These are phyloP conservation scores for Ophion obscuratus DNA, from an alignment of 2,888 invertebrate genomes.

Conservation along the genomic window DNA sequence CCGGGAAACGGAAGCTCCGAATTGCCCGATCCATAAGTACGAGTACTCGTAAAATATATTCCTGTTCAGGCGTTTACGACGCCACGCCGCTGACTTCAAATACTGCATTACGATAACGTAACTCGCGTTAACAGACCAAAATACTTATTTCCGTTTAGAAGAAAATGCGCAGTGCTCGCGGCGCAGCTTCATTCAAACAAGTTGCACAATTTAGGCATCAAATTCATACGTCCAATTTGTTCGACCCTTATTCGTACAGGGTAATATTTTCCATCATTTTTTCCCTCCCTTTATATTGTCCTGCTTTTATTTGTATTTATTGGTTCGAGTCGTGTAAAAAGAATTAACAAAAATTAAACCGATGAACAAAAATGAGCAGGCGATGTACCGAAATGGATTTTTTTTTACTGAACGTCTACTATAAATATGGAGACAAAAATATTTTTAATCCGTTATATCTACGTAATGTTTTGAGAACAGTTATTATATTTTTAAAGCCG, in stretches of 20 bases:
- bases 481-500: constrained; percentile 1
- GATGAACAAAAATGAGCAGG: neutral
- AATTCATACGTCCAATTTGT: neutral
- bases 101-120: neutral
- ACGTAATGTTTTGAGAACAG: neutral
- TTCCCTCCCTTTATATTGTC: neutral
- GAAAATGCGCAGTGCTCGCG: neutral
- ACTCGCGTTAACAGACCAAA: neutral
- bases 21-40: neutral
- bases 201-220: neutral
- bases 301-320: neutral
- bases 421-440: neutral
- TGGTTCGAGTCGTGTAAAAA: neutral
- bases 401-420: neutral
- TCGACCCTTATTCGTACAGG: neutral
- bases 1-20: constrained; percentile 2
- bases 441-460: neutral
- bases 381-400: neutral
- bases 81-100: neutral
- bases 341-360: neutral
- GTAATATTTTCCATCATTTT: neutral
- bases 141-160: neutral
- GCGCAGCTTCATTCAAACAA: neutral
- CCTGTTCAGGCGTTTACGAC: neutral
- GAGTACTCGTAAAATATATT: constrained; percentile 29